Evolutionary conservation across 2,797 vertebrate species (phyloP).

Genomic region (Triplophysa bombifrons): DNA sequence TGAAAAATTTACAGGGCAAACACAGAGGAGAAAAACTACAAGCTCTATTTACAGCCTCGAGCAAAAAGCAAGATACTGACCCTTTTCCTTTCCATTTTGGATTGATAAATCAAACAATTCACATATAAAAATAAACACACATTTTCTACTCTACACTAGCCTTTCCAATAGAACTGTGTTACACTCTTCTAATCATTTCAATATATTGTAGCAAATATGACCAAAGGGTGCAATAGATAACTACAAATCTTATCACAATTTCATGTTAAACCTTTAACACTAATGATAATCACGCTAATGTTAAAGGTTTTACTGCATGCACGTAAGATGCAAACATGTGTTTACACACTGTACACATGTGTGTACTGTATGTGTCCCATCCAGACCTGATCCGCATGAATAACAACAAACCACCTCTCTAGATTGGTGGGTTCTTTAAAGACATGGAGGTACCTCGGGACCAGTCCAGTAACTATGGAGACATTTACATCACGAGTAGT

Average conservation of each 20-base stretch:
- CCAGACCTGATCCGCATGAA: slow-evolving; percentile 23
- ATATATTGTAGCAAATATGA: background rate
- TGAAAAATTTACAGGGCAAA: slow-evolving; percentile 49
- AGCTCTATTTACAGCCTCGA: slow-evolving; percentile 7
- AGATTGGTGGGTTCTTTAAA: slow-evolving; percentile 26
- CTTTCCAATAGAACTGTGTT: no score
- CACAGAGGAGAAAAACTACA: slow-evolving; percentile 26
- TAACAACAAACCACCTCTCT: slow-evolving; percentile 20
- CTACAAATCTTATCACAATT: slow-evolving; percentile 14
- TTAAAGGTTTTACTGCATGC: background rate
- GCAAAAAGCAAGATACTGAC: background rate
- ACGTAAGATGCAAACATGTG: background rate
- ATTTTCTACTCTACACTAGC: no score
- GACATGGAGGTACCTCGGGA: slow-evolving; percentile 10
- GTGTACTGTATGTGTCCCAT: background rate
- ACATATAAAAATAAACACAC: no score
- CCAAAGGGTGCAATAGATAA: slow-evolving; percentile 1
- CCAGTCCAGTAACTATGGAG: slow-evolving; percentile 41
- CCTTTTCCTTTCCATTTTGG: background rate
- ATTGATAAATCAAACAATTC: background rate
- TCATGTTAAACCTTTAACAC: background rate
- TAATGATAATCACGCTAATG: background rate
- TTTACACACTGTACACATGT: background rate
- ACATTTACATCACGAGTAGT: slow-evolving; percentile 24
- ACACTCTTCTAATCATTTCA: background rate